Percentiles rank a stretch among this genome's conserved stretches.
Conservation (phyloP, 2,888 invertebrate genomes). For the Rosalia funebris region DNA sequence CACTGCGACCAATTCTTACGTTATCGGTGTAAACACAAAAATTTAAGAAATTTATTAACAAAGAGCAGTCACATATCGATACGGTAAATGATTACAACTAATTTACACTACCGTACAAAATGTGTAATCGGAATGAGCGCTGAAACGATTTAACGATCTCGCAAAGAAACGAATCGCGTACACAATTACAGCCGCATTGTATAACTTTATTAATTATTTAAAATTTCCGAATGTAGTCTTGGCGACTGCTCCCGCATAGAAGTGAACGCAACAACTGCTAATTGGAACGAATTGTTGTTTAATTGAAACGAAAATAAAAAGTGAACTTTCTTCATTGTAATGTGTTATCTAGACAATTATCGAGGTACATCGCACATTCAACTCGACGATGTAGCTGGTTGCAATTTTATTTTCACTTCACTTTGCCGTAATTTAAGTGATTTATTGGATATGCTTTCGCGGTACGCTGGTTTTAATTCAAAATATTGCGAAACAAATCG, state of each 20-base stretch:
- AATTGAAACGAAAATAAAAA: conserved; percentile 40
- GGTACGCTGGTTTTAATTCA: background rate
- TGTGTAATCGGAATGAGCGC: too few relatives aligned
- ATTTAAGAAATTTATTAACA: too few relatives aligned
- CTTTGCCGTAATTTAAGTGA: conserved; percentile 3
- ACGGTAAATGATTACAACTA: too few relatives aligned
- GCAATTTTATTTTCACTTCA: conserved; percentile 22
- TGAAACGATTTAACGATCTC: too few relatives aligned
- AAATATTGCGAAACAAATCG: background rate
- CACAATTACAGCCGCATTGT: background rate
- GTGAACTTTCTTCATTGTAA: conserved; percentile 26
- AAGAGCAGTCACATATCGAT: too few relatives aligned
- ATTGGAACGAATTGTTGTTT: conserved; percentile 35
- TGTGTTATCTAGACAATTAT: conserved; percentile 23
- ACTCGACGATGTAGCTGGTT: conserved; percentile 4
- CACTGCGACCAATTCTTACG: too few relatives aligned
- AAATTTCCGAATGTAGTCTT: conserved; percentile 8
- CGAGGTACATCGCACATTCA: conserved; percentile 14
- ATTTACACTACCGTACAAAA: too few relatives aligned
- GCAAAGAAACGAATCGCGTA: background rate
- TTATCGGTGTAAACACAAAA: too few relatives aligned
- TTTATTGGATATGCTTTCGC: conserved; percentile 10
- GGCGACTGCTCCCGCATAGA: background rate
- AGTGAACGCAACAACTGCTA: conserved; percentile 32
- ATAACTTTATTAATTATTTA: conserved; percentile 13